Conservation (phyloP, 2,888 invertebrate genomes). For the Cheilosia soror region DNA sequence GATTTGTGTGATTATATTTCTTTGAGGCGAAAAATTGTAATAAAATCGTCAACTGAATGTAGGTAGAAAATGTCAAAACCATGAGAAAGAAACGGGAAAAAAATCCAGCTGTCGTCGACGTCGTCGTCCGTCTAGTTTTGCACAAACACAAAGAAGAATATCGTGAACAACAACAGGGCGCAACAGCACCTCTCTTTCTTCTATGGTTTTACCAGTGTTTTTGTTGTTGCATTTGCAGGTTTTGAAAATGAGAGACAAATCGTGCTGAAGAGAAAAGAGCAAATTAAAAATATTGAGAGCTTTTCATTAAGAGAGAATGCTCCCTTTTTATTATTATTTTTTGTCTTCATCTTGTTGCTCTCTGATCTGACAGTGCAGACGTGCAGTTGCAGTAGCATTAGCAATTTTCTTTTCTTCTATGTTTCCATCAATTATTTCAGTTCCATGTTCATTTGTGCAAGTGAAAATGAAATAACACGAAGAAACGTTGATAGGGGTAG, state of each 20-base stretch:
- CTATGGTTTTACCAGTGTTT: slow-evolving; percentile 57
- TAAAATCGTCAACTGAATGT: slow-evolving; percentile 19
- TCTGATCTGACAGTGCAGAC: slow-evolving; percentile 11
- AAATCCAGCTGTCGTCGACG: slow-evolving; percentile 48
- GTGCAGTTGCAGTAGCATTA: not conserved
- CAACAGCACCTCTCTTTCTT: slow-evolving; percentile 67
- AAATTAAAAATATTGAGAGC: not conserved
- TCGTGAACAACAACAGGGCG: slow-evolving; percentile 59
- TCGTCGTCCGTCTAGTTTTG: slow-evolving; percentile 48
- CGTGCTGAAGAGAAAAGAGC: slow-evolving; percentile 2
- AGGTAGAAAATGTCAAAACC: slow-evolving; percentile 36
- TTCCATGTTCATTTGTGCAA: not conserved
- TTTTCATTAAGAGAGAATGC: not conserved
- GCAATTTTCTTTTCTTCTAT: not conserved
- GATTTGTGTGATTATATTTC: slow-evolving; percentile 40
- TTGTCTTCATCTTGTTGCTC: slow-evolving; percentile 7
- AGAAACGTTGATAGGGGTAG: not conserved
- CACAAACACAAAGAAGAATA: slow-evolving; percentile 53
- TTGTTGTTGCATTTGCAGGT: slow-evolving; percentile 34
- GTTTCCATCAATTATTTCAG: not conserved
- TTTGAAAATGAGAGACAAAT: slow-evolving; percentile 20
- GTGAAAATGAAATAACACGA: not conserved
- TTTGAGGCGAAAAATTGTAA: slow-evolving; percentile 24
- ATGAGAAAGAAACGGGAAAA: slow-evolving; percentile 7
- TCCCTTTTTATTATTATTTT: not conserved